Percentiles rank a stretch among this genome's conserved stretches.
Evolutionary conservation across 1,140 invertebrate genomes (phyloP).

Genomic region (Nephotettix cincticeps): DNA sequence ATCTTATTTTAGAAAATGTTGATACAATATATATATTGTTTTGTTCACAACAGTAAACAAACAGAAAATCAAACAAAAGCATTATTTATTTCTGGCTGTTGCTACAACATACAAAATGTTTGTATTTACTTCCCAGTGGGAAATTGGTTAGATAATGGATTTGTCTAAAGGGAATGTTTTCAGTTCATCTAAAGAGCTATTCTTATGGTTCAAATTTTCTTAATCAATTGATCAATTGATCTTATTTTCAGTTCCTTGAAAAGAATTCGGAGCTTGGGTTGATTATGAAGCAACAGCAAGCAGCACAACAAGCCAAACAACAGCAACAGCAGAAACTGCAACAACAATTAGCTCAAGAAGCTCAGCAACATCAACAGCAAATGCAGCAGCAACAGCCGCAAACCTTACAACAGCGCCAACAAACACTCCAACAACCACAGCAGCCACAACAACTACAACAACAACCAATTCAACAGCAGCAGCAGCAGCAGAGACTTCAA

Average conservation of each 20-base stretch:
- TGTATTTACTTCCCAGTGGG: too few species aligned
- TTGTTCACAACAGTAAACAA: too few species aligned
- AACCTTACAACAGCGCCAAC: slow-evolving; percentile 30
- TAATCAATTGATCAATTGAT: too few species aligned
- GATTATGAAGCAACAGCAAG: slow-evolving; percentile 33
- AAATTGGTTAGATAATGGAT: too few species aligned
- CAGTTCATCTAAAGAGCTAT: too few species aligned
- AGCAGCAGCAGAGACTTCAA: slow-evolving; percentile 28
- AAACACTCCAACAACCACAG: slow-evolving; percentile 29
- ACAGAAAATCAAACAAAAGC: too few species aligned
- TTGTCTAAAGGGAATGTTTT: too few species aligned
- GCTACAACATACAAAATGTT: too few species aligned
- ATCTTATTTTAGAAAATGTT: too few species aligned
- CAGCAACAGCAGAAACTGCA: slow-evolving; percentile 38
- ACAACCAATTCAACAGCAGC: neutral
- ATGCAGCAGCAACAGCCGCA: slow-evolving; percentile 35
- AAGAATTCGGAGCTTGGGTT: slow-evolving; percentile 34
- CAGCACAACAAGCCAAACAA: slow-evolving; percentile 27
- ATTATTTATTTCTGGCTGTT: too few species aligned
- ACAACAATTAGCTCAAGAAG: slow-evolving; percentile 35
- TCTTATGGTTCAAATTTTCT: too few species aligned
- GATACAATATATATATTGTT: too few species aligned
- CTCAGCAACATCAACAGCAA: slow-evolving; percentile 34
- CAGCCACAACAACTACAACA: slow-evolving; percentile 34
- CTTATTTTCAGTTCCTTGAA: slow-evolving; percentile 33